A percentile compares a stretch with the other conserved stretches of the same genome.
phyloP scores from a whole-genome alignment of 2,113 vertebrate species.

The Amblyopsis rosae region DNA sequence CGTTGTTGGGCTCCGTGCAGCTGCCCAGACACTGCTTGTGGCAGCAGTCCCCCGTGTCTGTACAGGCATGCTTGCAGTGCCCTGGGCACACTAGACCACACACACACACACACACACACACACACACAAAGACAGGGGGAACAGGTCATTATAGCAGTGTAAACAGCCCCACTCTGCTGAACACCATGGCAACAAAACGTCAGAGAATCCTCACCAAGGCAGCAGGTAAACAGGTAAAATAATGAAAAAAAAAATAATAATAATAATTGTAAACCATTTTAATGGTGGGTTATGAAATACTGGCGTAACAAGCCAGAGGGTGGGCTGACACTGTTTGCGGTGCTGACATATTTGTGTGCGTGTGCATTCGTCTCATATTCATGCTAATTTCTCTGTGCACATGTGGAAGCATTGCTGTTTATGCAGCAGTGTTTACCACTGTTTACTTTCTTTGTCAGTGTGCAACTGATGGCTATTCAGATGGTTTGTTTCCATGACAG shows the following conservation, averaged over 20 bases:
- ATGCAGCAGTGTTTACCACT: neutral
- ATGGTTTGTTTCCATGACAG: slow-evolving; percentile 1
- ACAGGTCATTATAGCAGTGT: slow-evolving; percentile 13
- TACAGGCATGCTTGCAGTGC: slow-evolving; percentile 87
- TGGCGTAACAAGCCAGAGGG: neutral
- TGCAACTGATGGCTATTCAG: neutral
- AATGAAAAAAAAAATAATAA: slow-evolving; percentile 6
- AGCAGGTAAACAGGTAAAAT: neutral
- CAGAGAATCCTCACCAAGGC: slow-evolving; percentile 6
- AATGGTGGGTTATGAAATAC: slow-evolving; percentile 6
- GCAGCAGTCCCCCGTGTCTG: slow-evolving; percentile 87
- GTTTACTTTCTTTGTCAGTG: neutral
- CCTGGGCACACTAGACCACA: slow-evolving; percentile 85
- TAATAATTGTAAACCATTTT: neutral
- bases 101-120: slow-evolving; percentile 58
- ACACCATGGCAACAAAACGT: slow-evolving; percentile 6
- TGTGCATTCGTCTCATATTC: neutral
- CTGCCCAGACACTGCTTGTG: slow-evolving; percentile 92
- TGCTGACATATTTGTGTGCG: neutral
- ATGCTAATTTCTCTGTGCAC: neutral
- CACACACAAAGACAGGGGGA: slow-evolving; percentile 49
- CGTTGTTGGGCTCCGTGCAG: slow-evolving; percentile 84
- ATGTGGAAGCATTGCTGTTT: slow-evolving; percentile 7
- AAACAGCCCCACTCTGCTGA: neutral
- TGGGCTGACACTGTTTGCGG: neutral